A percentile compares a stretch with the other conserved stretches of the same genome.
These are phyloP conservation scores for Monomorium pharaonis DNA, from an alignment of 1,140 invertebrate species.

Conservation along the genomic window DNA sequence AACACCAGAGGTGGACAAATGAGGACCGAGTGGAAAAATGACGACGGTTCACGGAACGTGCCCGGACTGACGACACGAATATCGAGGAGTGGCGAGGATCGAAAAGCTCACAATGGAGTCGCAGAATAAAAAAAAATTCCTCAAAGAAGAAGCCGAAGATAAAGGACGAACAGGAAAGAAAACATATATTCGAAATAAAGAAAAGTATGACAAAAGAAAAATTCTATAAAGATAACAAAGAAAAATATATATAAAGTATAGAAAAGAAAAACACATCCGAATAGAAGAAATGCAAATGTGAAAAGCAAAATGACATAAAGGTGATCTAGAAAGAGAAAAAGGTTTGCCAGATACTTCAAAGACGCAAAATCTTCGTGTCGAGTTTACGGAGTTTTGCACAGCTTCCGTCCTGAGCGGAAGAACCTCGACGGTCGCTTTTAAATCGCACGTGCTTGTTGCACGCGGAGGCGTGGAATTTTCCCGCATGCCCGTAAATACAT, in stretches of 20 bases:
- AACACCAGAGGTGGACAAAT: constrained; percentile 1
- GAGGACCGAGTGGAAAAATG: constrained; percentile 36
- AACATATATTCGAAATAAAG: not conserved
- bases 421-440: not conserved
- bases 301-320: not conserved
- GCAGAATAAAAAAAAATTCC: not conserved
- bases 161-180: not conserved
- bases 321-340: not conserved
- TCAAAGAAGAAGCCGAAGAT: not conserved
- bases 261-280: not conserved
- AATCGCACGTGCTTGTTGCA: constrained; percentile 22
- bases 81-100: constrained; percentile 29
- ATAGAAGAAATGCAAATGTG: not conserved
- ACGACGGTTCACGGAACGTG: constrained; percentile 34
- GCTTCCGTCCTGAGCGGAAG: not conserved
- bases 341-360: not conserved
- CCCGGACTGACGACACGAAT: constrained; percentile 11
- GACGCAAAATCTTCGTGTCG: not conserved
- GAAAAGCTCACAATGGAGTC: not conserved
- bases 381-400: not conserved
- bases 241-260: not conserved
- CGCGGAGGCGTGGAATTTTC: constrained; percentile 65
- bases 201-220: not conserved
- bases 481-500: constrained; percentile 20
- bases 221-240: not conserved